Evolutionary conservation across 2,888 invertebrate genomes (phyloP), one percentile per base, ranked within the genome.

Genomic region (Ryuthela nishihirai): DNA sequence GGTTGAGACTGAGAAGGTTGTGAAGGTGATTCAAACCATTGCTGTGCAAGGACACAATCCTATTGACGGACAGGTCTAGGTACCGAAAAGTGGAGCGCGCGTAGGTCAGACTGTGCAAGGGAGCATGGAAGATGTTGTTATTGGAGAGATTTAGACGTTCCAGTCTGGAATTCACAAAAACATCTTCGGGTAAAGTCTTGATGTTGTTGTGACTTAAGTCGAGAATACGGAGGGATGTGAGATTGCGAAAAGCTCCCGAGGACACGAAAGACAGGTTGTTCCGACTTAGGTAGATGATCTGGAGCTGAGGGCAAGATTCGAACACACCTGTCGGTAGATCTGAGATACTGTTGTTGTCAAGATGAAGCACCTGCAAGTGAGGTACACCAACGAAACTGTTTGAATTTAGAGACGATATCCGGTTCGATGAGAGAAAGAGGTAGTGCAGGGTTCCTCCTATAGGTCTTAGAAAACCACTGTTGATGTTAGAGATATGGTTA

Each of bases 11-110:
- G 64, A 83, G 81, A 59, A 91, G 73, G 73, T 66, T 64, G 24
- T 56, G 52, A 10, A 67, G 73, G 85, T 85, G 46, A 83, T 83
- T 76, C 88, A 90, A 73, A 17, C 52, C 55, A 20, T 34, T 42
- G n/a, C 43, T 39, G 59, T 88, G 84, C 66, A 92, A 75, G 71
- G 86, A 85, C 21, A 83, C 81, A 62, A 92, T 81, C 34, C 80
- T 77, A 73, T 92, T 92, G 68, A 80, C 81, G 36, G 87, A 86
- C 17, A 91, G 75, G 72, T 91, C 88, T 46, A 92, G 75, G 69
- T 85, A 82, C 74, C 90, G 89, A 46, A 91, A 74, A 49, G 83
- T 83, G 58, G 81, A 36, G 10, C 53, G 79, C 21, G 89, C 75
- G 26, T 85, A 87, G 62, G 32, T 44, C 32, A 63, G 25, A 23